Conservation (phyloP, 2,797 vertebrate genomes). For the Leucoraja ocellata region DNA sequence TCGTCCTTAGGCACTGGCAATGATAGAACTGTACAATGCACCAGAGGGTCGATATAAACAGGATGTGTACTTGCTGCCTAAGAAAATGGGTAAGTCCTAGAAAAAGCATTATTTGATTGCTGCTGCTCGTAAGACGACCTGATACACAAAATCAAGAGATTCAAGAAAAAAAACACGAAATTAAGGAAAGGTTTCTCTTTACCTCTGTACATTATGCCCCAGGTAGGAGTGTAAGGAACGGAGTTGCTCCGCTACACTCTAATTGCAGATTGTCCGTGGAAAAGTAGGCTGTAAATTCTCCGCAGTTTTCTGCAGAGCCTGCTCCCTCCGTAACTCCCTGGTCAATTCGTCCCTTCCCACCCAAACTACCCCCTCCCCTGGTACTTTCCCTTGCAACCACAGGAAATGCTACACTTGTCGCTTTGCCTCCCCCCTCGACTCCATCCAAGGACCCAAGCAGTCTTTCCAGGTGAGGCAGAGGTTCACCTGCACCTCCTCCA, state of each 20-base stretch:
- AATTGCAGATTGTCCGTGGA: neutral
- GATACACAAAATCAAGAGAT: neutral
- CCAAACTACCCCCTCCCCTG: too few species aligned
- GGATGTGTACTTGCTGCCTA: slow-evolving; percentile 88
- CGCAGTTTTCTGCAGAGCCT: too few species aligned
- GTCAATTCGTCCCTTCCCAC: too few species aligned
- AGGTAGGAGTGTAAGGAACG: neutral
- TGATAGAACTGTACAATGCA: slow-evolving; percentile 94
- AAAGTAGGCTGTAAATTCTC: neutral
- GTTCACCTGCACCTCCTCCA: too few species aligned
- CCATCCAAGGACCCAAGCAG: too few species aligned
- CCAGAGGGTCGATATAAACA: slow-evolving; percentile 93
- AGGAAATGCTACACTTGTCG: too few species aligned
- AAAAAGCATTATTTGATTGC: too few species aligned
- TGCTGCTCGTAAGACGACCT: neutral
- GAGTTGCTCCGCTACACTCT: neutral
- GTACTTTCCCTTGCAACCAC: too few species aligned
- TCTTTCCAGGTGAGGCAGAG: too few species aligned
- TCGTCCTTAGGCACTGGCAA: slow-evolving; percentile 73
- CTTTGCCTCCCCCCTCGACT: too few species aligned
- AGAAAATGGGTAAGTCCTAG: slow-evolving; percentile 82
- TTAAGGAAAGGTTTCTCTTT: neutral
- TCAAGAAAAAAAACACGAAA: neutral
- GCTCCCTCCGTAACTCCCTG: too few species aligned
- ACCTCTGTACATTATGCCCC: neutral